phyloP scores from a whole-genome alignment of 2,113 vertebrate genomes.

The Rhizomys pruinosus region DNA sequence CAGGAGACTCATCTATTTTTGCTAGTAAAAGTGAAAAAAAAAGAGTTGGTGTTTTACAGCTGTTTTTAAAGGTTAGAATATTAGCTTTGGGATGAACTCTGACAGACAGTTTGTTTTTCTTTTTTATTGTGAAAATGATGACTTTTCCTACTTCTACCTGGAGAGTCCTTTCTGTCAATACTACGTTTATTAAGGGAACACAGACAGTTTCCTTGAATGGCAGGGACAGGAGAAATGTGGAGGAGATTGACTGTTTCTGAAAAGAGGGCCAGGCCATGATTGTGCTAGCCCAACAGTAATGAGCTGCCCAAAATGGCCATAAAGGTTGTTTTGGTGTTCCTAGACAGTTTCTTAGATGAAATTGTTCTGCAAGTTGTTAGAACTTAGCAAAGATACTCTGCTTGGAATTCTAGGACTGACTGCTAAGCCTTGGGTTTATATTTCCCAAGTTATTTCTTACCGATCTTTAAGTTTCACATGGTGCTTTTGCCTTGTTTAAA shows the following conservation, averaged over 20 bases:
- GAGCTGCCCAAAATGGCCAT: neutral
- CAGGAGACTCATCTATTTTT: slow-evolving; percentile 43
- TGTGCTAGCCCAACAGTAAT: neutral
- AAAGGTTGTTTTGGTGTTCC: neutral
- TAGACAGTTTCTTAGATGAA: slow-evolving; percentile 28
- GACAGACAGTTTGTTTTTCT: slow-evolving; percentile 16
- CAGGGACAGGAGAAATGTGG: neutral
- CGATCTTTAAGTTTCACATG: neutral
- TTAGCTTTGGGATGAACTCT: slow-evolving; percentile 41
- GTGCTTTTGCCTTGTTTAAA: slow-evolving; percentile 30
- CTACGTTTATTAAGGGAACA: neutral
- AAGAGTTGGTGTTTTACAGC: neutral
- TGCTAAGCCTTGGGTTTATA: neutral
- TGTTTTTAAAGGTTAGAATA: slow-evolving; percentile 50
- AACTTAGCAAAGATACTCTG: neutral
- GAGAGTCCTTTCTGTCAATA: slow-evolving; percentile 9
- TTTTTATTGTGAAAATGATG: slow-evolving; percentile 52
- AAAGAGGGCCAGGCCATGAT: neutral
- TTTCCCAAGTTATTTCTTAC: neutral
- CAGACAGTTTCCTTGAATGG: neutral
- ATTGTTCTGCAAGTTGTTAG: neutral
- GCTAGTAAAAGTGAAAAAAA: slow-evolving; percentile 32
- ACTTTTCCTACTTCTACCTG: neutral
- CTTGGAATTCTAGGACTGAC: neutral
- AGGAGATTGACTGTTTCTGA: neutral